These are phyloP conservation scores for Procambarus clarkii DNA, from an alignment of 1,140 invertebrate species.

Conservation along the genomic window DNA sequence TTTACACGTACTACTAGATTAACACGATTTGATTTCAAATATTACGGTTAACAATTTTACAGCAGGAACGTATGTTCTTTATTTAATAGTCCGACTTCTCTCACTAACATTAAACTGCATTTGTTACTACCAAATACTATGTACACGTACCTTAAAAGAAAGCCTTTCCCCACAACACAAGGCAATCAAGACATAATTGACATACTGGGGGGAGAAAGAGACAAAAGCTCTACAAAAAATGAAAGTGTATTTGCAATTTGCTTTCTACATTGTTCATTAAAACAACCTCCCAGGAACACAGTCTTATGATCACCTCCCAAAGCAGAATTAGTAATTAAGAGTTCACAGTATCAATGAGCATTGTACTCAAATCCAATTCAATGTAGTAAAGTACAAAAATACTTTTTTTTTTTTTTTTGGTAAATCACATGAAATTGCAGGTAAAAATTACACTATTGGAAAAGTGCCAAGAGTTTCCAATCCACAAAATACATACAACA, in stretches of 20 bases:
- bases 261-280: conserved; percentile 64
- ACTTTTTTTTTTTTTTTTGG: conserved; percentile 64
- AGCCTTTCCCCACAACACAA: too few relatives aligned
- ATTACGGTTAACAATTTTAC: too few relatives aligned
- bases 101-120: too few relatives aligned
- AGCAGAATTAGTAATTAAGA: conserved; percentile 41
- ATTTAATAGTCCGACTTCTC: too few relatives aligned
- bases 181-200: too few relatives aligned
- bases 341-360: conserved; percentile 63
- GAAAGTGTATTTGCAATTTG: conserved; percentile 67
- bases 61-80: too few relatives aligned
- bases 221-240: conserved; percentile 54
- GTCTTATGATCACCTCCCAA: conserved; percentile 45
- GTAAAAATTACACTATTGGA: conserved; percentile 57
- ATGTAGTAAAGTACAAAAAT: conserved; percentile 68
- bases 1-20: too few relatives aligned
- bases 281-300: conserved; percentile 65
- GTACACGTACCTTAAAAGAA: too few relatives aligned
- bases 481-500: conserved; percentile 15
- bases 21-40: too few relatives aligned
- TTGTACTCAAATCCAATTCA: conserved; percentile 66
- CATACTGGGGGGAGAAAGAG: neutral
- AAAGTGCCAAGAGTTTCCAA: conserved; percentile 26
- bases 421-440: conserved; percentile 64
- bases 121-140: too few relatives aligned